Evolutionary conservation across 1,140 invertebrate species (phyloP), one percentile per base, ranked within the genome.

Genomic region (Ostrea edulis): DNA sequence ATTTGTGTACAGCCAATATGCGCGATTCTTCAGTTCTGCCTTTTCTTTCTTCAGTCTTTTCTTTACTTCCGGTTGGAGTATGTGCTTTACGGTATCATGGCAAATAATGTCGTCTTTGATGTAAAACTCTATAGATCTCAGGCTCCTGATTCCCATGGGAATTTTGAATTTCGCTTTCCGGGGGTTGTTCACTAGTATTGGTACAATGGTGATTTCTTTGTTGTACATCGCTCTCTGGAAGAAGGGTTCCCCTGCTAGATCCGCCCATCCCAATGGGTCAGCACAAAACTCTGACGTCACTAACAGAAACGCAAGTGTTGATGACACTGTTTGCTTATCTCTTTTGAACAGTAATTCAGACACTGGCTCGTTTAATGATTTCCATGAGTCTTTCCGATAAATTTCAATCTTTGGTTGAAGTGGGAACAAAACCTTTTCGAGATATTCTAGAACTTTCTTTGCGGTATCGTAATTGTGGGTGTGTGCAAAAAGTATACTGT

Each of bases 341-440:
- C 9, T 77, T 77, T 11, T 77, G 25, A 77, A 77, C 22, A 14
- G 25, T 25, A 44, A 44, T 44, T 44, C 5, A 44, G 35, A 44
- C 35, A 2, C 7, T 20, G 55, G 20, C 14, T 62, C 55, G 68
- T 77, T 29, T 29, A 77, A 14, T 4, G 68, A 25, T 29, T 22
- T 77, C 68, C 68, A 77, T 17, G 22, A 71, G 8, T 77, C 8
- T 77, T 25, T 8, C 25, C 11, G 12, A 35, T 29, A 77, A 77
- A 77, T 77, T 77, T 77, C 25, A 77, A 77, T 77, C 35, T 77
- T 77, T 22, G 68, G 68, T 77, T 77, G 22, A 77, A 29, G 25
- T 77, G 12, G 68, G 25, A 29, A 35, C 29, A 77, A 77, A 29
- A 77, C 29, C 17, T 25, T 77, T 25, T 77, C 5, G 4, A 77